Base-by-base conservation (phyloP, 2,888 invertebrate genomes). In the Epistrophe grossulariae region DNA sequence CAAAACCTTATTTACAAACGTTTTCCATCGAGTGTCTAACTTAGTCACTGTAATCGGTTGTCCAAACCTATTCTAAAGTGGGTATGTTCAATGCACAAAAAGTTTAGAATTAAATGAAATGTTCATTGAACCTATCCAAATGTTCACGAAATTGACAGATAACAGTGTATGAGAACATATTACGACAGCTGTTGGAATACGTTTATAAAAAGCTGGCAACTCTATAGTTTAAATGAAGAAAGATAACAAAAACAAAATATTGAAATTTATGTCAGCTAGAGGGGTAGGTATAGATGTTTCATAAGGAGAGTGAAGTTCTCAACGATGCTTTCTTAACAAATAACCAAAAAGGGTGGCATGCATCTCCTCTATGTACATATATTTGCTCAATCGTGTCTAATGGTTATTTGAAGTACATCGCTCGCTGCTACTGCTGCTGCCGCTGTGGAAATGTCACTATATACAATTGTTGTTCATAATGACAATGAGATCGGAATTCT, bases 331-430 rank as follows among this genome's bases (percentile, higher is more conserved):
- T 72, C 43, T 40, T 45, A 19, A 28, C 19, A 24, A 57, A 66
- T 31, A 60, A 77, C 24, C 13, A 35, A 24, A 68, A 38, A 64
- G 19, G 17, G 57, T 72, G 52, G 72, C 77, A 59, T 31, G n/a
- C 31, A 6, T 62, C 35, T 35, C 4, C 19, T 57, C 50, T 64
- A 77, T 40, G 10, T 50, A 19, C 28, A 15, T 24, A 24, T n/a
- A 24, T 24, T 2, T 24, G 24, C n/a, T 55, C 28, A n/a, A n/a
- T n/a, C 28, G 15, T n/a, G 15, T 45, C 72, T 82, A 82, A 82
- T 78, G 78, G 66, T 59, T 70, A 62, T 76, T 62, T 70, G 10
- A 8, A 68, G 68, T 40, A 55, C 76, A 55, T 62, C 35, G 50
- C 48, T 31, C 13, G 9, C 59, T 59, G 15, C 19, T 62, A 8